Evolutionary conservation across 2,113 vertebrate species (phyloP).

Genomic region (Origma solitaria): DNA sequence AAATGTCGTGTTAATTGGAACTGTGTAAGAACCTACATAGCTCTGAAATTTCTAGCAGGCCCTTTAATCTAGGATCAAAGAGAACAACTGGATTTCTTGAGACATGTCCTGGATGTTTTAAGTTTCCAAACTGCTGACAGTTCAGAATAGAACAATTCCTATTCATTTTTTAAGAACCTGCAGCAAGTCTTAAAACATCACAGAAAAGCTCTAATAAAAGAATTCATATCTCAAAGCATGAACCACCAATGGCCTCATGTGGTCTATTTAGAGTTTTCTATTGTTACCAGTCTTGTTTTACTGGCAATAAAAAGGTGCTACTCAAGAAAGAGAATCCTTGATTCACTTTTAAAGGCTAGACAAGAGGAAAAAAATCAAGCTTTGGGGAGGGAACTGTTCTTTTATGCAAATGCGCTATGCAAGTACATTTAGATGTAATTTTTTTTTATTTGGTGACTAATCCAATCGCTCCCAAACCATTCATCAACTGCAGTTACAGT

Average conservation of each 20-base stretch:
- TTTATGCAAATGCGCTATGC: not conserved
- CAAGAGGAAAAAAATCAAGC: not conserved
- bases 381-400: not conserved
- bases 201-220: slow-evolving; percentile 27
- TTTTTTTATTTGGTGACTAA: not conserved
- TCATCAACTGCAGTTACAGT: not conserved
- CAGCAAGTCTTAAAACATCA: slow-evolving; percentile 27
- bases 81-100: slow-evolving; percentile 19
- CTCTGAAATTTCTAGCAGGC: slow-evolving; percentile 2
- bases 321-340: not conserved
- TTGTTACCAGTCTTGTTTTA: not conserved
- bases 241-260: not conserved
- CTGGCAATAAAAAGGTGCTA: not conserved
- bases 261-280: not conserved
- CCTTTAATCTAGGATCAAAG: slow-evolving; percentile 38
- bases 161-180: not conserved
- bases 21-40: slow-evolving; percentile 13
- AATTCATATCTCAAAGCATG: not conserved
- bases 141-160: not conserved
- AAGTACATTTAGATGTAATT: not conserved
- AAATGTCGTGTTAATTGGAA: slow-evolving; percentile 35
- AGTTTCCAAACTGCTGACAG: slow-evolving; percentile 24
- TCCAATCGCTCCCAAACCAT: not conserved
- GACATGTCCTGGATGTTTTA: slow-evolving; percentile 11
- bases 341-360: not conserved